Conservation (phyloP, 1,140 invertebrate genomes). For the Gerris buenoi region DNA sequence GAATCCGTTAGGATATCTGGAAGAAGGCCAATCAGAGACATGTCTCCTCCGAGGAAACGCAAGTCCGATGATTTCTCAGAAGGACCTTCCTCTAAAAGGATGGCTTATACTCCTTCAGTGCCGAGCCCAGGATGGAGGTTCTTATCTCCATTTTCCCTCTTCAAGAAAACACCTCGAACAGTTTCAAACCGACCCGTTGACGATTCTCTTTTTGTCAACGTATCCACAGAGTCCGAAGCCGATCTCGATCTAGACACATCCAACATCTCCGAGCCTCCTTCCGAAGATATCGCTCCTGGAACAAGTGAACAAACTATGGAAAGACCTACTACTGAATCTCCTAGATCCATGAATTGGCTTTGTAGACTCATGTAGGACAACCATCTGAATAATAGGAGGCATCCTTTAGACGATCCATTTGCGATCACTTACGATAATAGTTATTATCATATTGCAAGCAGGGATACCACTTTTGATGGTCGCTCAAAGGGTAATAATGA, state of each 20-base stretch:
- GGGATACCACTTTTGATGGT: neutral
- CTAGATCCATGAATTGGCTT: neutral
- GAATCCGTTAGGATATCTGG: neutral
- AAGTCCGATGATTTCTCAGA: slow-evolving; percentile 3
- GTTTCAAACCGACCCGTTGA: neutral
- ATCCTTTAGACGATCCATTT: neutral
- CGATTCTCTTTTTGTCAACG: slow-evolving; percentile 7
- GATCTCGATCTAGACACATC: neutral
- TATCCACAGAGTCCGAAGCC: neutral
- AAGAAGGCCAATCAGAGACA: neutral
- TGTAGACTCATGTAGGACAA: neutral
- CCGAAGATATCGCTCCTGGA: neutral
- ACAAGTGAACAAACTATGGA: neutral
- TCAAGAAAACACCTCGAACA: neutral
- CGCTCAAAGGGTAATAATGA: too few species aligned
- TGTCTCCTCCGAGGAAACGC: neutral
- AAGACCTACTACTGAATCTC: neutral
- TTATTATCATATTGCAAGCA: too few species aligned
- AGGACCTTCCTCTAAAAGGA: neutral
- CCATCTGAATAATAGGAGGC: neutral
- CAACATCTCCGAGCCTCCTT: neutral
- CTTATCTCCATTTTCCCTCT: neutral
- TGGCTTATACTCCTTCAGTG: neutral
- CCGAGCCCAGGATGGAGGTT: slow-evolving; percentile 11
- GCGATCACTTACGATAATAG: too few species aligned